phyloP scores from a whole-genome alignment of 2,797 vertebrate genomes.

The Spinibarbus caldwelli region DNA sequence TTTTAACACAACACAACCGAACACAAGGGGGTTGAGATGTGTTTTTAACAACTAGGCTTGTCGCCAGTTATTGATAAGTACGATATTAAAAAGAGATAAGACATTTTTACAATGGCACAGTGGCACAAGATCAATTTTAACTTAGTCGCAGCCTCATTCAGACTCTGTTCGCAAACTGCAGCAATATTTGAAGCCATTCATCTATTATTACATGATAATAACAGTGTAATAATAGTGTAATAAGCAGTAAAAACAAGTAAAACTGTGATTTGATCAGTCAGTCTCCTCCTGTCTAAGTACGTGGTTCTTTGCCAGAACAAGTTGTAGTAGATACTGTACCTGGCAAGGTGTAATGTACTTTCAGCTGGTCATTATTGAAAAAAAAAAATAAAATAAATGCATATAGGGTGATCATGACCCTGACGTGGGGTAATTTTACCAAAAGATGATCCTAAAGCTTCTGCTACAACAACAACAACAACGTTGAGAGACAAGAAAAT shows the following conservation, averaged over 20 bases:
- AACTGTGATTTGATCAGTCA: background rate
- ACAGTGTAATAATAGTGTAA: background rate
- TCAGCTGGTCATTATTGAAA: background rate
- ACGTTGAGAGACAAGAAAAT: background rate
- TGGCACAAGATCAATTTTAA: slow-evolving; percentile 19
- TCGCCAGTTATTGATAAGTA: slow-evolving; percentile 14
- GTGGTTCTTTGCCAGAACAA: background rate
- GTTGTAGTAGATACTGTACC: too few relatives aligned
- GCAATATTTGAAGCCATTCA: background rate
- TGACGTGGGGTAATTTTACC: background rate
- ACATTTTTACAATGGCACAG: slow-evolving; percentile 4
- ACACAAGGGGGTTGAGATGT: slow-evolving; percentile 1
- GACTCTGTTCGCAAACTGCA: background rate
- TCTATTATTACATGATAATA: background rate
- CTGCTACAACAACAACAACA: background rate
- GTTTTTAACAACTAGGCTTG: slow-evolving; percentile 29
- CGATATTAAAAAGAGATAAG: slow-evolving; percentile 14
- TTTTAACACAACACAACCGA: background rate
- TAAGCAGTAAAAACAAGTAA: background rate
- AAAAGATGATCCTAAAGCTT: background rate
- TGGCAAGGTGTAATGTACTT: background rate
- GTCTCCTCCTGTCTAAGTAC: background rate
- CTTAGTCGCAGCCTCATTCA: background rate
- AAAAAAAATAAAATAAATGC: background rate
- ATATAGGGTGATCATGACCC: background rate